Conservation (phyloP, 2,888 invertebrate species). For the Oxystoma pomonae region DNA sequence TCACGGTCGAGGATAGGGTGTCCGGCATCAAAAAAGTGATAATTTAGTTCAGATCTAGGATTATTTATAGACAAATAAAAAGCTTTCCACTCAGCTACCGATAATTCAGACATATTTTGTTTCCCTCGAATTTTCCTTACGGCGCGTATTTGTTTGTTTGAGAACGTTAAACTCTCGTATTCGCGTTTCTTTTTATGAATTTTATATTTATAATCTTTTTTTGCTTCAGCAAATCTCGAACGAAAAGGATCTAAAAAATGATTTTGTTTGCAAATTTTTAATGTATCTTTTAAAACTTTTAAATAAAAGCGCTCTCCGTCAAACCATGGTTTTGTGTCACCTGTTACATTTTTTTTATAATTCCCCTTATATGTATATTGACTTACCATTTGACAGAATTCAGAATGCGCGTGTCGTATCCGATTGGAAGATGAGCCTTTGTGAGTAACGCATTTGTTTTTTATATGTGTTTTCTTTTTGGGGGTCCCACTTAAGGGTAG, state of each 20-base stretch:
- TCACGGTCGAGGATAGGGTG: neutral
- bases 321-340: neutral
- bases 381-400: neutral
- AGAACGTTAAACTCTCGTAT: neutral
- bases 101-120: neutral
- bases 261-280: too few relatives aligned
- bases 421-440: neutral
- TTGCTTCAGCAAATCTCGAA: too few relatives aligned
- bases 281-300: neutral
- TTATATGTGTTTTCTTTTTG: neutral
- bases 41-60: neutral
- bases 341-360: too few relatives aligned
- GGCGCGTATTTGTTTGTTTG: neutral
- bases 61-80: neutral
- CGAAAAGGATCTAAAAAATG: too few relatives aligned
- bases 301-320: neutral
- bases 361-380: neutral
- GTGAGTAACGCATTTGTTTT: neutral
- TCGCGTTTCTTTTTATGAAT: neutral
- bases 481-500: neutral
- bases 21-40: neutral
- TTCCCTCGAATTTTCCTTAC: neutral
- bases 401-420: neutral
- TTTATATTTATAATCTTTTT: neutral
- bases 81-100: neutral